These are phyloP conservation scores for Drosophila sturtevanti DNA, from an alignment of 1,140 invertebrate species.

Conservation along the genomic window DNA sequence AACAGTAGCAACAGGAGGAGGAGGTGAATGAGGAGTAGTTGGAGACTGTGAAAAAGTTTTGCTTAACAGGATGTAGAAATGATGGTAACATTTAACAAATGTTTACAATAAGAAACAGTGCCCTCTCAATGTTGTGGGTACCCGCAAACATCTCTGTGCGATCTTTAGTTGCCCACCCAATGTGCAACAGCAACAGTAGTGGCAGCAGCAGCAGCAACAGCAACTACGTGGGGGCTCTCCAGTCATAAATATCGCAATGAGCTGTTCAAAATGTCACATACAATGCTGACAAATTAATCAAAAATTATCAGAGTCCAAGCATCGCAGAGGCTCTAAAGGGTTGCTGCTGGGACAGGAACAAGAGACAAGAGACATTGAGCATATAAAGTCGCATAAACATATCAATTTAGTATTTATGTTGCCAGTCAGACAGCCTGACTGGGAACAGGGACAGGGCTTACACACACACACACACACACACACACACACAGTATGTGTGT, in stretches of 20 bases:
- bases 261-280: constrained; percentile 78
- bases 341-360: neutral
- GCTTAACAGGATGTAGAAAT: constrained; percentile 76
- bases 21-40: too few relatives aligned
- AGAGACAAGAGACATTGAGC: constrained; percentile 28
- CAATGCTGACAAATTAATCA: constrained; percentile 81
- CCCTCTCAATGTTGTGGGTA: constrained; percentile 37
- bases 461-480: too few relatives aligned
- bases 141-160: neutral
- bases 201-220: constrained; percentile 27
- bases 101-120: constrained; percentile 52
- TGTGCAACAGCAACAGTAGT: constrained; percentile 27
- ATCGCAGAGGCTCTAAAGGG: constrained; percentile 62
- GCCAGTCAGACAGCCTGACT: neutral
- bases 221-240: constrained; percentile 35
- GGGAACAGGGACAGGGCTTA: neutral
- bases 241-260: constrained; percentile 80
- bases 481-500: constrained; percentile 26
- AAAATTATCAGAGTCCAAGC: constrained; percentile 75
- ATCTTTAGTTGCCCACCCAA: constrained; percentile 33
- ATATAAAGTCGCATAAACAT: constrained; percentile 62
- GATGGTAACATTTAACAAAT: constrained; percentile 60
- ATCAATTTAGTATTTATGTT: constrained; percentile 74
- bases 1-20: neutral
- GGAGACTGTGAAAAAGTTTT: constrained; percentile 64